Percentiles rank a stretch among this genome's conserved stretches.
These are phyloP conservation scores for Sitophilus oryzae DNA, from an alignment of 1,140 invertebrate genomes.

Conservation along the genomic window DNA sequence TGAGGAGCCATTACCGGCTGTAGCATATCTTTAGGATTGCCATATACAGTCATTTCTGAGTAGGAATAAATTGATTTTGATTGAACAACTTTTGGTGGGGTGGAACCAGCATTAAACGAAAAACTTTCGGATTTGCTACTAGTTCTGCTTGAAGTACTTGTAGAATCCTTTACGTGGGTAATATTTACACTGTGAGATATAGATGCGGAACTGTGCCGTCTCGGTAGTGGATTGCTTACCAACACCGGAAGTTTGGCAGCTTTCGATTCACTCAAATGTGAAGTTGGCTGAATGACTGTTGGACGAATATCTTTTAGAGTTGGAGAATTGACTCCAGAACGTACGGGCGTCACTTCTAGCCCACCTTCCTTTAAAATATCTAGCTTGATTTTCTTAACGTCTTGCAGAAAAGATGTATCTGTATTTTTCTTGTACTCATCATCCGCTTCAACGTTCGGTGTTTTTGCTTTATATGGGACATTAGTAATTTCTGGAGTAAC, in stretches of 20 bases:
- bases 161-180: slow-evolving; percentile 16
- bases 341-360: slow-evolving; percentile 62
- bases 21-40: slow-evolving; percentile 63
- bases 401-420: slow-evolving; percentile 23
- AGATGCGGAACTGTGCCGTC: slow-evolving; percentile 10
- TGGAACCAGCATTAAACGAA: slow-evolving; percentile 27
- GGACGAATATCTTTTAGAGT: slow-evolving; percentile 38
- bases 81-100: slow-evolving; percentile 57
- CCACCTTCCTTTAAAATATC: slow-evolving; percentile 68
- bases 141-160: slow-evolving; percentile 16
- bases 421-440: slow-evolving; percentile 27
- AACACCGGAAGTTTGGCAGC: slow-evolving; percentile 39
- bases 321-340: slow-evolving; percentile 41
- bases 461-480: slow-evolving; percentile 51
- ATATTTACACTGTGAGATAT: slow-evolving; percentile 20
- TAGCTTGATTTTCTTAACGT: slow-evolving; percentile 62
- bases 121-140: slow-evolving; percentile 8
- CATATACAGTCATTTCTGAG: slow-evolving; percentile 59
- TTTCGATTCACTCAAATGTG: slow-evolving; percentile 21
- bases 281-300: slow-evolving; percentile 38
- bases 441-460: slow-evolving; percentile 59
- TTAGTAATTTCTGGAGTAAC: slow-evolving; percentile 28
- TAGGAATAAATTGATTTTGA: slow-evolving; percentile 57
- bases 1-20: slow-evolving; percentile 40
- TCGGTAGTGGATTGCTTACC: slow-evolving; percentile 13